Evolutionary conservation across 2,113 vertebrate genomes (phyloP), one percentile per base, ranked within the genome.

Genomic region (Spilogale gracilis): DNA sequence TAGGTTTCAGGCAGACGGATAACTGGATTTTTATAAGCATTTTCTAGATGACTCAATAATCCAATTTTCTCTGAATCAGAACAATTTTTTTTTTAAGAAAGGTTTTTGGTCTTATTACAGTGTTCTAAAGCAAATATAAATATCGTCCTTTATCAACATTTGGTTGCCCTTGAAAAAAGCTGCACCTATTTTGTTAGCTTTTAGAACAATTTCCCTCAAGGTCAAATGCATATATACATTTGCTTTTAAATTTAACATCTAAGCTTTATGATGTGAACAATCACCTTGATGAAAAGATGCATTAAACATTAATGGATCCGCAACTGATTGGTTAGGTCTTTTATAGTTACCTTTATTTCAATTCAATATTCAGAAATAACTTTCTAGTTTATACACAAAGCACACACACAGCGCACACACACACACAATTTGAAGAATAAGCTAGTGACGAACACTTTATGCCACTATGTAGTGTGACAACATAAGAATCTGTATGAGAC

Each of bases 61-160:
- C 17, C 23, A 74, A 69, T 87, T 93, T 87, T 90, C 45, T 60
- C 63, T n/a, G n/a, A 87, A 83, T 78, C 88, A 92, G 85, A 82
- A 50, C 48, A 69, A 58, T 85, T 78, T 95, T 89, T 76, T 76
- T 89, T 82, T 92, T 82, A 87, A 91, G 90, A 84, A 12, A 94
- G 52, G 82, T 89, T 91, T 74, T 50, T 95, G 56, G n/a, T 45
- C 63, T 60, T 95, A 52, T 80, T 85, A 74, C 50, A 76, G 54
- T 76, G 92, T 89, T 86, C 86, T 60, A 58, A 93, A 90, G 32
- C 67, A 94, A 96, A 30, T 67, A 91, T 21, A 88, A 97, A 87
- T 25, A 80, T 11, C 85, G 69, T 9, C 65, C 69, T 85, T 89
- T 63, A 94, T 54, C 79, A 79, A 21, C 45, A 48, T 96, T 92